Percentiles rank a stretch among this genome's conserved stretches.
phyloP scores from a whole-genome alignment of 2,888 invertebrate species.

The Hirtodrosophila trivittata region DNA sequence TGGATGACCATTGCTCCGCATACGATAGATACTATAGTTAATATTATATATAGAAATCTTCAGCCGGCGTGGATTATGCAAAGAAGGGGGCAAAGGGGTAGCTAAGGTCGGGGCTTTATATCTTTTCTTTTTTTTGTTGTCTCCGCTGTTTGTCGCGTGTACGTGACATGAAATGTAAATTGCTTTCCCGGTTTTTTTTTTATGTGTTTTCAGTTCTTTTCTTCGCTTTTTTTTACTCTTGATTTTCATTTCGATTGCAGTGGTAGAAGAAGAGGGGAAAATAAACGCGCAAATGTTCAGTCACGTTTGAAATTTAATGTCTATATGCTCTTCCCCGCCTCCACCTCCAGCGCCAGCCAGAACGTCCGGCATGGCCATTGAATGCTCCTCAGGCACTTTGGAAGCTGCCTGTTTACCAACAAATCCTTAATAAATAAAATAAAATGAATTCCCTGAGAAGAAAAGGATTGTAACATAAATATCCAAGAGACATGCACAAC shows the following conservation, averaged over 20 bases:
- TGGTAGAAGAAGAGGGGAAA: constrained; percentile 1
- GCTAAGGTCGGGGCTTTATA: constrained; percentile 17
- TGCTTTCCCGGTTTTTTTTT: constrained; percentile 25
- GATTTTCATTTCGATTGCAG: constrained; percentile 57
- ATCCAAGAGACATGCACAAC: too few species aligned
- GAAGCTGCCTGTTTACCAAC: background rate
- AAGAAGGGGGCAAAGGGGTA: background rate
- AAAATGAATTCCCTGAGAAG: constrained; percentile 1
- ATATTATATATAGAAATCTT: constrained; percentile 37
- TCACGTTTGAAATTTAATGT: constrained; percentile 62
- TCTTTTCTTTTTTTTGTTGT: constrained; percentile 23
- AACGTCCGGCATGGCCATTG: constrained; percentile 16
- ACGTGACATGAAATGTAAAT: constrained; percentile 68
- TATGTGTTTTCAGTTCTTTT: constrained; percentile 6
- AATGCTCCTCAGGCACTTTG: constrained; percentile 1
- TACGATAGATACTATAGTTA: constrained; percentile 44
- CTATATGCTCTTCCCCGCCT: constrained; percentile 10
- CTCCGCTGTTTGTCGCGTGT: constrained; percentile 39
- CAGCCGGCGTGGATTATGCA: constrained; percentile 9
- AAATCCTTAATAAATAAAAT: too few species aligned
- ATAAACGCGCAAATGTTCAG: constrained; percentile 19
- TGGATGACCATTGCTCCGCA: constrained; percentile 37
- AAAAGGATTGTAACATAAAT: constrained; percentile 24
- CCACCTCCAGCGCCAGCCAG: too few species aligned
- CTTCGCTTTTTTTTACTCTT: constrained; percentile 35